A percentile compares a stretch with the other conserved stretches of the same genome.
Evolutionary conservation across 2,113 vertebrate genomes (phyloP).

Genomic region (cattle (Bos taurus)): DNA sequence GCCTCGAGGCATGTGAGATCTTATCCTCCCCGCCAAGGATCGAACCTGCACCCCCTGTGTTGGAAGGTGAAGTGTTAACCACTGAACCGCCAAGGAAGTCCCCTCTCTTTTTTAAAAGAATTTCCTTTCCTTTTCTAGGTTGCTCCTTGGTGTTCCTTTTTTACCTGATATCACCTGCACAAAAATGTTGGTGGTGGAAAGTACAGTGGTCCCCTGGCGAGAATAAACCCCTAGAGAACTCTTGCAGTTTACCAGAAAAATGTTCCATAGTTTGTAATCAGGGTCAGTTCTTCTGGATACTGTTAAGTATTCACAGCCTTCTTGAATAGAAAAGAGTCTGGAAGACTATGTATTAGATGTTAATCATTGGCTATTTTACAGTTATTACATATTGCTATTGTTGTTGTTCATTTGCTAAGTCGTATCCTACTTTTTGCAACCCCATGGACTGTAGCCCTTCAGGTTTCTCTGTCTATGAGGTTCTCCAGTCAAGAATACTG

Average conservation of each 20-base stretch:
- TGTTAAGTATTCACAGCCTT: not conserved
- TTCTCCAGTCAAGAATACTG: not conserved
- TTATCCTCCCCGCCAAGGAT: not conserved
- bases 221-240: not conserved
- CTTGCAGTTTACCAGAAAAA: not conserved
- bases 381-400: not conserved
- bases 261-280: not conserved
- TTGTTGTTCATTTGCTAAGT: not conserved
- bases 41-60: not conserved
- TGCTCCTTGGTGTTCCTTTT: not conserved
- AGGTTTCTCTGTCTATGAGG: not conserved
- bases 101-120: not conserved
- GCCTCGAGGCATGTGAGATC: not conserved
- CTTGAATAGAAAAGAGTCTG: not conserved
- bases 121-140: not conserved
- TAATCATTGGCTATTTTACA: not conserved
- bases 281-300: not conserved
- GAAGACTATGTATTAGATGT: not conserved
- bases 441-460: not conserved
- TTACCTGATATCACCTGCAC: not conserved
- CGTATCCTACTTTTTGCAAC: not conserved
- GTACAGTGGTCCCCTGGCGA: not conserved
- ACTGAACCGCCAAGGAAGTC: not conserved
- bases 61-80: not conserved
- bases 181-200: not conserved